phyloP scores from a whole-genome alignment of 2,888 invertebrate genomes.

The Hedya salicella region DNA sequence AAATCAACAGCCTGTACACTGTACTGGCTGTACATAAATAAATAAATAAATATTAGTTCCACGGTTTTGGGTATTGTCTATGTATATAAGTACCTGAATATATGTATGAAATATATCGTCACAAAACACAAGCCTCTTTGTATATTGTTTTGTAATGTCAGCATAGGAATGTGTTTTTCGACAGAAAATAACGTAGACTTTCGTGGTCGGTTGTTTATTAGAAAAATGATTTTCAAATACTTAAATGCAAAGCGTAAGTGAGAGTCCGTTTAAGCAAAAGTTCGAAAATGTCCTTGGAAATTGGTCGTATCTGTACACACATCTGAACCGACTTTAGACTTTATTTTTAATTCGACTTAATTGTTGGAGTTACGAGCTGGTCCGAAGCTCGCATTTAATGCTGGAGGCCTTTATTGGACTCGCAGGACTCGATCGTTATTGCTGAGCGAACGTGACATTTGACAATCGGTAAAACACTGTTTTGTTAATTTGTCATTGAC shows the following conservation, averaged over 20 bases:
- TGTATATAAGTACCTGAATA: no score
- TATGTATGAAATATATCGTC: no score
- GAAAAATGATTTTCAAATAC: no score
- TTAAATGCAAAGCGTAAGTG: background rate
- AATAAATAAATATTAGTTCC: no score
- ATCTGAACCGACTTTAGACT: conserved; percentile 64
- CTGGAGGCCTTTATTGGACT: conserved; percentile 67
- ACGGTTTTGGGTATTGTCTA: no score
- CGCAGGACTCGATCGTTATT: conserved; percentile 60
- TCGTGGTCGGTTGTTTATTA: no score
- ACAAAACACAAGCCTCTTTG: no score
- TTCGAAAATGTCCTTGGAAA: conserved; percentile 1
- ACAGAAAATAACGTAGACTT: no score
- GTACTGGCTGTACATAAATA: no score
- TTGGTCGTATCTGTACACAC: conserved; percentile 42
- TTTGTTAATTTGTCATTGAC: conserved; percentile 19
- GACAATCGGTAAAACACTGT: conserved; percentile 26
- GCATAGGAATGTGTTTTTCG: no score
- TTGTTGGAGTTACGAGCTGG: conserved; percentile 77
- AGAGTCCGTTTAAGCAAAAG: background rate
- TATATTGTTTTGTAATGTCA: no score
- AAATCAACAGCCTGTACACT: no score
- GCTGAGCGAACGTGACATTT: conserved; percentile 49
- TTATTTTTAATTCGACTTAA: conserved; percentile 83
- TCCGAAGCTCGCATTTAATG: conserved; percentile 68